Evolutionary conservation across 2,888 invertebrate species (phyloP), one percentile per base, ranked within the genome.

Genomic region (Zygothrica quintamaculata): DNA sequence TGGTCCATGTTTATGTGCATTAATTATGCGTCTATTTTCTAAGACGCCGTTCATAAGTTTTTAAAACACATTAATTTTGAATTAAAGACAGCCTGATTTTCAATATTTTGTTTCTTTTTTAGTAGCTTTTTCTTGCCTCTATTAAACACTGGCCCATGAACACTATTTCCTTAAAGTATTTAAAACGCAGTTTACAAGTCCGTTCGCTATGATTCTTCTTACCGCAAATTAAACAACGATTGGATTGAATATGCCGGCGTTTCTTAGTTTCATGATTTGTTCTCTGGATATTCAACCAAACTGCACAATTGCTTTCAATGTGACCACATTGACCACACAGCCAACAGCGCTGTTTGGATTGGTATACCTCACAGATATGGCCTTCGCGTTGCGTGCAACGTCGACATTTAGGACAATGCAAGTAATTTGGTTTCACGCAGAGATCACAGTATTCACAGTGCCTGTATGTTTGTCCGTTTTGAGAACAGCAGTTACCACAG

Each of bases 371-470:
- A 77, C 95, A 95, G 13, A 88, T 90, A 82, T 94, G 94, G 18
- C 92, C 59, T 22, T 91, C 91, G 1, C 65, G 59, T 31, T 91
- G 90, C 0, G 89, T 82, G 84, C 98, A 98, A 64, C 94, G 92
- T 0, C 92, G 90, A 89, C 98, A 98, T 4, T 88, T 91, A 0
- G 91, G 84, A 82, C 98, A 98, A 89, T 98, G 98, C 25, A 92
- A 91, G 93, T 96, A 96, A 0, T 95, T 94, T 0, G 95, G 94
- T 90, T 98, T 98, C 0, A 98, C 97, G 90, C 98, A 98, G 43
- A 93, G 90, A 13, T 92, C 88, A 85, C 96, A 96, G 5, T 86
- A 69, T 15, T 91, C 79, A 84, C 96, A 96, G 86, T 96, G 96
- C 0, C 90, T 90, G 81, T 95, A 96, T 0, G 93, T 92, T 57